Percentiles rank a stretch among this genome's conserved stretches.
Evolutionary conservation across 37 sponge, comb jelly and placozoan genomes (phyloP).

Genomic region (Amphimedon queenslandica): DNA sequence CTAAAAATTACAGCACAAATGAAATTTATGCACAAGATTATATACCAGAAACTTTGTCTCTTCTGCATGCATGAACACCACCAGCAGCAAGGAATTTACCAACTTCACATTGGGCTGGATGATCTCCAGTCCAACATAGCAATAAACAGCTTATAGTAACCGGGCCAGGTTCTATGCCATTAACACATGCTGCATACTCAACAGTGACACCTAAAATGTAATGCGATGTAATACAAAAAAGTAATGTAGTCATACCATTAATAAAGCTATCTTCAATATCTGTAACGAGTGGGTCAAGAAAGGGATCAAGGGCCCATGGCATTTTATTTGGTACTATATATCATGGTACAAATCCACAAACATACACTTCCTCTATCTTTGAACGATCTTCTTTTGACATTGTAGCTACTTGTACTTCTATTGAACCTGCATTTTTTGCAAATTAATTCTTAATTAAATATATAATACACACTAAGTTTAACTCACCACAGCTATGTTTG

Average conservation of each 20-base stretch:
- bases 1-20: too few relatives aligned
- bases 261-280: slow-evolving; percentile 18
- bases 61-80: slow-evolving; percentile 7
- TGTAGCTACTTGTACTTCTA: slow-evolving; percentile 9
- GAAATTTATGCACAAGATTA: background rate
- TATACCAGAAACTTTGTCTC: slow-evolving; percentile 4
- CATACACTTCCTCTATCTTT: slow-evolving; percentile 7
- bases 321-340: slow-evolving; percentile 19
- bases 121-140: slow-evolving; percentile 28
- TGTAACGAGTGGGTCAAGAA: slow-evolving; percentile 16
- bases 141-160: slow-evolving; percentile 12
- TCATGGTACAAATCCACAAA: slow-evolving; percentile 22
- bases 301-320: slow-evolving; percentile 10
- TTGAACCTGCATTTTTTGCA: slow-evolving; percentile 8
- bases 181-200: slow-evolving; percentile 7
- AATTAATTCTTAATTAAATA: background rate
- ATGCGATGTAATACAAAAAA: slow-evolving; percentile 5
- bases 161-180: slow-evolving; percentile 19
- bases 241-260: slow-evolving; percentile 6
- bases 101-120: slow-evolving; percentile 28
- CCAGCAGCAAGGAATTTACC: slow-evolving; percentile 11
- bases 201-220: slow-evolving; percentile 19
- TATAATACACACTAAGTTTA: background rate
- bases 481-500: slow-evolving; percentile 29
- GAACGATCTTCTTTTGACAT: slow-evolving; percentile 11